Evolutionary conservation across 2,113 vertebrate species (phyloP), one percentile per base, ranked within the genome.

Genomic region (Scomber japonicus): DNA sequence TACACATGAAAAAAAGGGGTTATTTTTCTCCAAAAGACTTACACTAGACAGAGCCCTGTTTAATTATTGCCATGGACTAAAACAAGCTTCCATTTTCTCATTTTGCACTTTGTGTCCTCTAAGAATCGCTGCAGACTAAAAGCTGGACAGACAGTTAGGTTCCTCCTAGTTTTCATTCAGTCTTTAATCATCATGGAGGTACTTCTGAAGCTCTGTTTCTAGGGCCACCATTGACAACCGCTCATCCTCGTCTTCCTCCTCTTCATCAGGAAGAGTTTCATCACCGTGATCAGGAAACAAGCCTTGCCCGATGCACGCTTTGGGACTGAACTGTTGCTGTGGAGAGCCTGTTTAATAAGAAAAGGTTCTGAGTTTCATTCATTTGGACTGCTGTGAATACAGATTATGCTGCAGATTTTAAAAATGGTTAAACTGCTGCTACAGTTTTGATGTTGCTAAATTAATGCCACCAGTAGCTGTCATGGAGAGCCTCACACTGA

Each of bases 201-300:
- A 96, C 74, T 93, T 95, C 75, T 94, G 90, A 21, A 96, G 94
- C 71, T 96, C 95, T 8, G 78, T 89, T 86, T 94, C 90, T 78
- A 96, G 76, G 5, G 94, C 94, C 17, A 82, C 86, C 89, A 93
- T 91, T 31, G 93, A 94, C 82, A 82, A 56, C 69, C 77, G 89
- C 71, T 95, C 93, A 11, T 95, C 94, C 17, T 95, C 93, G 64
- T 94, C 91, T 7, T 93, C 92, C n/a, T 83, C 81, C 0, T 88
- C 71, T 7, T 94, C 93, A 74, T 92, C 87, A 24, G 91, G 80
- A 53, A 93, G 84, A 2, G 90, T 91, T 19, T 91, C 85, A 17
- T 94, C 89, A 21, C 71, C 78, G 0, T 63, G 6, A 63, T 78
- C 78, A 2, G 77, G 71, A 27, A 83, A 91, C 67, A 89, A 73